Evolutionary conservation across 2,113 vertebrate genomes (phyloP), one percentile per base, ranked within the genome.

Genomic region (Sylvietta virens): DNA sequence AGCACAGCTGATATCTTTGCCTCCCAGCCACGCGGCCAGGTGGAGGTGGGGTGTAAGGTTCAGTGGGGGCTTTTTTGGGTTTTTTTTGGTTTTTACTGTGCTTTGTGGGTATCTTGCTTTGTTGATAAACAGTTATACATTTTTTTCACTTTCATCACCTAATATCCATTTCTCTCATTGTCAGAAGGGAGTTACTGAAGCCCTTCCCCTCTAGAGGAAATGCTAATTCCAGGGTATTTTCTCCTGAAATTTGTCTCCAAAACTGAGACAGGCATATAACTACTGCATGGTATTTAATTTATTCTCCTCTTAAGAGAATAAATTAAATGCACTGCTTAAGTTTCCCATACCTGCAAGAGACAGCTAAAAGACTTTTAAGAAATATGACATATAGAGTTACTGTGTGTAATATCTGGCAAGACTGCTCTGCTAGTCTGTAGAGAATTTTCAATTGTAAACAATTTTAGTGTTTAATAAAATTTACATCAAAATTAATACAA

Each of bases 1-100:
- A 30, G 7, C 35, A 19, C 54, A 70, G 37, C 24, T 0, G 0
- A 30, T 30, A n/a, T 22, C 65, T 81, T 58, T 70, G 65, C 54
- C 12, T 18, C 7, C 21, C 2, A 0, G 26, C 24, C 66, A 53
- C 0, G 1, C 1, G 0, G 7, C 0, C 0, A 50, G 54, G 19
- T 58, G 23, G 1, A 7, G 3, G 11, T 40, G 19, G 15, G 9
- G 4, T 35, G 20, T 42, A 24, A 20, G 20, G 20, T 20, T 51
- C 8, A 24, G 37, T n/a, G n/a, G n/a, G n/a, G n/a, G n/a, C n/a
- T n/a, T n/a, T n/a, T n/a, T n/a, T n/a, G n/a, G n/a, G n/a, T n/a
- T n/a, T n/a, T n/a, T n/a, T n/a, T n/a, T n/a, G n/a, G n/a, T n/a
- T 15, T 6, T n/a, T 14, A 6, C 16, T 35, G 31, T 35, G 10